Conservation (phyloP, 1,140 invertebrate species). For the Temnothorax nylanderi region DNA sequence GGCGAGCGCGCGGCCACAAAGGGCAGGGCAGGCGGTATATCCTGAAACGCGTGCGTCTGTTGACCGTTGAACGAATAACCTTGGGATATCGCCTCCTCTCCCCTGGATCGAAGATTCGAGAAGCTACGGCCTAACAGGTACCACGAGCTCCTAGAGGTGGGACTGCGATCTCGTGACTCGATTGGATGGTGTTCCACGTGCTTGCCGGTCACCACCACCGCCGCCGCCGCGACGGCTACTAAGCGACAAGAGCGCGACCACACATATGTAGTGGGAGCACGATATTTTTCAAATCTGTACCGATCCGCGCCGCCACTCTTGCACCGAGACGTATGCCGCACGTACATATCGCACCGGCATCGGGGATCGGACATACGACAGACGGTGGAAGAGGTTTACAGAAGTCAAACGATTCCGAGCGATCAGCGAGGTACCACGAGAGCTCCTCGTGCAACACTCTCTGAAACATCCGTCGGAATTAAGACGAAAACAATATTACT, state of each 20-base stretch:
- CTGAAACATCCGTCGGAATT: neutral
- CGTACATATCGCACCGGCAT: slow-evolving; percentile 68
- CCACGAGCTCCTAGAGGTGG: slow-evolving; percentile 12
- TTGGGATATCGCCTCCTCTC: neutral
- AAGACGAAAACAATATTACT: neutral
- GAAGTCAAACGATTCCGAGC: neutral
- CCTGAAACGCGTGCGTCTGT: neutral
- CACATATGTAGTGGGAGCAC: slow-evolving; percentile 62
- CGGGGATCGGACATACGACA: neutral
- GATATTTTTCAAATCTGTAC: slow-evolving; percentile 81
- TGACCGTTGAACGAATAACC: neutral
- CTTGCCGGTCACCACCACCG: slow-evolving; percentile 58
- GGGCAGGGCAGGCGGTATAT: neutral
- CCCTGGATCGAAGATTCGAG: neutral
- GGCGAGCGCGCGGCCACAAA: neutral
- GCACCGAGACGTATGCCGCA: slow-evolving; percentile 77
- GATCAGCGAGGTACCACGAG: neutral
- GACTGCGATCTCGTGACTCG: slow-evolving; percentile 15
- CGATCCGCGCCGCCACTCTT: slow-evolving; percentile 79
- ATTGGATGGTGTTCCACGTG: slow-evolving; percentile 79
- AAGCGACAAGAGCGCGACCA: neutral
- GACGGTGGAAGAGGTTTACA: neutral
- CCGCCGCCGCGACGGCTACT: neutral
- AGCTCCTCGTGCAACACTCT: no score
- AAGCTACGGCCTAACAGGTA: neutral